phyloP scores from a whole-genome alignment of 1,140 invertebrate genomes.

The Protaetia brevitarsis region DNA sequence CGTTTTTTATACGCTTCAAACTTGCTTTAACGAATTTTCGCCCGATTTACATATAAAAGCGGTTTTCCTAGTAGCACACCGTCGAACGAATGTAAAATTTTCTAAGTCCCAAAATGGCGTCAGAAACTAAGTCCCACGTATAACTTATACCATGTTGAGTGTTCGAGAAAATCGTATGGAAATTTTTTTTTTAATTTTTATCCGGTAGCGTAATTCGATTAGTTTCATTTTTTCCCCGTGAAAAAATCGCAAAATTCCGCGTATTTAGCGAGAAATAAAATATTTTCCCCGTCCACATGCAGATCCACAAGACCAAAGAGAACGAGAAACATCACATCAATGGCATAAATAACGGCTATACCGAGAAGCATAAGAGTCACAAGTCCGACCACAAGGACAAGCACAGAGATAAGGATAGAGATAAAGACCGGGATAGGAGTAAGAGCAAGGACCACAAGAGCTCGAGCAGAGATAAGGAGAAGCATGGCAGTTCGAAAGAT shows the following conservation, averaged over 20 bases:
- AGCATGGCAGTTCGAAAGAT: conserved; percentile 41
- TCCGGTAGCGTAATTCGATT: background rate
- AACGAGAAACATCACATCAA: conserved; percentile 58
- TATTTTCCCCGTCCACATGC: background rate
- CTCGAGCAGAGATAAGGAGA: conserved; percentile 50
- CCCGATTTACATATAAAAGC: conserved; percentile 22
- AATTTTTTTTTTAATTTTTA: conserved; percentile 18
- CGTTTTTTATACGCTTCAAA: conserved; percentile 28
- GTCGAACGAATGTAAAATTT: conserved; percentile 57
- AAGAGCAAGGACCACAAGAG: conserved; percentile 62
- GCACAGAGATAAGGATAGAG: conserved; percentile 52
- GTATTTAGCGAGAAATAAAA: background rate
- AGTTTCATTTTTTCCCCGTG: background rate
- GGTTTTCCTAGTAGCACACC: conserved; percentile 40
- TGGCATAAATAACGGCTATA: conserved; percentile 68
- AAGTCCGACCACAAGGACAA: conserved; percentile 70
- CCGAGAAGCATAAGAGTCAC: conserved; percentile 63
- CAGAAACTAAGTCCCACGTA: conserved; percentile 64
- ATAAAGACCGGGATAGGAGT: conserved; percentile 57
- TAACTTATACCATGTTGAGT: conserved; percentile 18
- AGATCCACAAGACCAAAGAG: conserved; percentile 20
- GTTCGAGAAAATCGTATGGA: background rate
- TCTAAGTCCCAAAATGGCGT: conserved; percentile 85
- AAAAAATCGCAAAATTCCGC: background rate
- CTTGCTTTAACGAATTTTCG: conserved; percentile 30